Base-by-base conservation (phyloP, 1,140 invertebrate genomes). In the Apolygus lucorum region DNA sequence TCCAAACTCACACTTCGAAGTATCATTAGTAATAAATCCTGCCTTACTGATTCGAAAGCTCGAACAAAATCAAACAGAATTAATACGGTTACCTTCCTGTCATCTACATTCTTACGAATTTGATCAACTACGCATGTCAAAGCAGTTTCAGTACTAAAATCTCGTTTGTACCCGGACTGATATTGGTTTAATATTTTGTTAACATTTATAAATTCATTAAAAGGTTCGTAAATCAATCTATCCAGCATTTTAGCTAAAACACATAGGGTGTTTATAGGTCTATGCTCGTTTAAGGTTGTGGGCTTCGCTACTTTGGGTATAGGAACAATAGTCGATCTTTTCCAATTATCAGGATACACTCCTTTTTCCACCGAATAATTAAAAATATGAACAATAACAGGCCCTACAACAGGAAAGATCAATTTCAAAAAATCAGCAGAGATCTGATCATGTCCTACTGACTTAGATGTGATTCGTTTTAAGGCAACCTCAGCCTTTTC, bases 31-130 rank as follows among this genome's bases (percentile, higher is more conserved):
- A 42, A 17, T 8, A 42, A 4, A 42, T 42, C 34, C 4, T 42
- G 34, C 34, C 34, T 4, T 17, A 66, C 64, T 11, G 64, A 27
- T n/a, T 66, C 26, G 26, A 66, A 66, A 25, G 64, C 64, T 11
- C 28, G 25, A 66, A 28, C 25, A 28, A 66, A 66, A 28, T 66
- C 64, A 66, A 66, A 66, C 28, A 66, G 27, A 24, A 28, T 66
- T n/a, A 66, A n/a, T 24, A 66, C 26, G 17, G 64, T 66, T n/a
- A 25, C 25, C 27, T 66, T n/a, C n/a, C 64, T 66, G n/a, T 66
- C 28, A n/a, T 66, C 64, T 4, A 42, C 64, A n/a, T 25, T 26
- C 11, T 11, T 8, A 17, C 64, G 21, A 2, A 66, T 66, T 17
- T 66, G n/a, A 13, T 66, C 64, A 17, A 28, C 17, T 25, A 66